These are phyloP conservation scores for Trogon surrucura DNA, from an alignment of 2,113 vertebrate genomes.

Conservation along the genomic window DNA sequence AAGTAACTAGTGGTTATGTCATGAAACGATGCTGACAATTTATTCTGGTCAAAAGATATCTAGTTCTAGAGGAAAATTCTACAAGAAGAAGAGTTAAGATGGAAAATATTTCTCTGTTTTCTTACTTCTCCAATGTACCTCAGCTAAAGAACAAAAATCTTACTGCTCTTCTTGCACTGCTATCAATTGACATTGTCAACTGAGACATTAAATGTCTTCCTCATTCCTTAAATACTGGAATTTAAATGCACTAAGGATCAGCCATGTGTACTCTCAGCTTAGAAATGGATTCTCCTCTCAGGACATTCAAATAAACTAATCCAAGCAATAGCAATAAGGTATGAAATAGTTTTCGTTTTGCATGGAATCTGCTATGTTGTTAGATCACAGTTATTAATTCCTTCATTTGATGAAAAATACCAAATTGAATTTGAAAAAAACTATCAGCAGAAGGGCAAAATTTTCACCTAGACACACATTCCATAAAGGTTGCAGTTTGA, in stretches of 20 bases:
- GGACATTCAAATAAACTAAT: not conserved
- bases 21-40: not conserved
- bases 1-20: not conserved
- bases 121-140: not conserved
- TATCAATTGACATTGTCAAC: not conserved
- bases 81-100: not conserved
- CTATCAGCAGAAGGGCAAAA: not conserved
- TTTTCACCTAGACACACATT: not conserved
- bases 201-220: not conserved
- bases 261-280: not conserved
- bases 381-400: not conserved
- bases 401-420: not conserved
- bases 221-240: not conserved
- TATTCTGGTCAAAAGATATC: not conserved
- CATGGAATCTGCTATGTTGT: no score
- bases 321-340: not conserved
- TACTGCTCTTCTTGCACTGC: not conserved
- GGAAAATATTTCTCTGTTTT: not conserved
- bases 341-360: no score
- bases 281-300: not conserved
- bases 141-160: not conserved
- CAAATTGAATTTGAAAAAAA: not conserved
- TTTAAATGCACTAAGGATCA: not conserved
- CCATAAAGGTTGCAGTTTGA: not conserved
- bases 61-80: not conserved